Evolutionary conservation across 2,113 vertebrate species (phyloP).

Genomic region (Apodemus sylvaticus): DNA sequence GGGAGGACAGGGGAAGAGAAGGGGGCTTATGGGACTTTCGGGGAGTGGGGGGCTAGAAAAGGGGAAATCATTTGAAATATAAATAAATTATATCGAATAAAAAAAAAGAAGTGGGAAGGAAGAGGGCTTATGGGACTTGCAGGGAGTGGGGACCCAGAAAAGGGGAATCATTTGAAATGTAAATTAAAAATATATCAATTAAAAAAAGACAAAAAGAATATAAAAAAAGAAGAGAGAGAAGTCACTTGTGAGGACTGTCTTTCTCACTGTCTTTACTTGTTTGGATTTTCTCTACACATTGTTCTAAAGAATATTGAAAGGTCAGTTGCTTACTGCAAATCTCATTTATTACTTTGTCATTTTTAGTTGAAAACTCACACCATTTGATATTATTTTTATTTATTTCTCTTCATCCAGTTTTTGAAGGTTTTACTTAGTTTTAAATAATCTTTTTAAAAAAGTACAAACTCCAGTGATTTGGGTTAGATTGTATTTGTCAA

Average conservation of each 20-base stretch:
- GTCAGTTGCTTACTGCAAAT: slow-evolving; percentile 24
- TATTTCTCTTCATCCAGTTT: background rate
- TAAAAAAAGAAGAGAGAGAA: background rate
- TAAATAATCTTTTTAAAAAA: slow-evolving; percentile 7
- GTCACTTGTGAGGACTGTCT: background rate
- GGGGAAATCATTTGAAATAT: too few species aligned
- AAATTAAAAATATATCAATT: too few species aligned
- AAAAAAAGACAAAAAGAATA: too few species aligned
- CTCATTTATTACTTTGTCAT: slow-evolving; percentile 30
- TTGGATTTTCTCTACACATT: background rate
- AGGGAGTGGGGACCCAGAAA: too few species aligned
- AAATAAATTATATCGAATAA: too few species aligned
- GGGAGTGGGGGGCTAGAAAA: too few species aligned
- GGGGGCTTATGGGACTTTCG: too few species aligned
- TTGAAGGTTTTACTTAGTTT: slow-evolving; percentile 27
- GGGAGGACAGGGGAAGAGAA: too few species aligned
- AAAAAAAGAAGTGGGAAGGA: too few species aligned
- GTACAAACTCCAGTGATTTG: slow-evolving; percentile 2
- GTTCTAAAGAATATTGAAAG: slow-evolving; percentile 9
- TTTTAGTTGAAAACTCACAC: background rate
- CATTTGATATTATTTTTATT: slow-evolving; percentile 32
- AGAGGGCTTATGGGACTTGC: too few species aligned
- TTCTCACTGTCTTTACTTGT: background rate
- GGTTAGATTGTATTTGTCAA: background rate
- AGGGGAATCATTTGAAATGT: too few species aligned